Evolutionary conservation across 2,888 invertebrate species (phyloP).

Genomic region (Lithosia quadra): DNA sequence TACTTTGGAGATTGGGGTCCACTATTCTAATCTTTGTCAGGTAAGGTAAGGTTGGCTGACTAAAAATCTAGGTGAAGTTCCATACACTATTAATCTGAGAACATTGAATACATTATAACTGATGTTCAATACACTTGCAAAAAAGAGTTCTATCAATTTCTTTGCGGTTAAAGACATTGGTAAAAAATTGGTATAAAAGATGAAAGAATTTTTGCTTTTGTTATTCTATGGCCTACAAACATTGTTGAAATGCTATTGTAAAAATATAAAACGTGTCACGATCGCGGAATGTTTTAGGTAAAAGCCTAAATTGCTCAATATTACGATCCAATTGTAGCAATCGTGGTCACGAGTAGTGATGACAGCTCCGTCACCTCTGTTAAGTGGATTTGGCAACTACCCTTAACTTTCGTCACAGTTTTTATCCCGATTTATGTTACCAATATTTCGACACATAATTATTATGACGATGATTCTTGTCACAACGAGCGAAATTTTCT

Average conservation of each 20-base stretch:
- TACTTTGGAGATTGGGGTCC: no score
- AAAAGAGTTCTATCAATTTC: not conserved
- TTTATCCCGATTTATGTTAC: not conserved
- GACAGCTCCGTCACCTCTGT: not conserved
- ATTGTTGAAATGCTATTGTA: slow-evolving; percentile 4
- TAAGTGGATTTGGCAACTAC: not conserved
- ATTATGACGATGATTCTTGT: no score
- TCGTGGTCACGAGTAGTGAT: slow-evolving; percentile 3
- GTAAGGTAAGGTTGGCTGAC: no score
- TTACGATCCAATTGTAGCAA: not conserved
- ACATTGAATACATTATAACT: not conserved
- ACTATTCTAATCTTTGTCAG: no score
- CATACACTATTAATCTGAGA: no score
- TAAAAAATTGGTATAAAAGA: not conserved
- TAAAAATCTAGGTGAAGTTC: no score
- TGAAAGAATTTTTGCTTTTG: not conserved
- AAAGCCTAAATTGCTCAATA: slow-evolving; percentile 4
- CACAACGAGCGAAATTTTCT: no score
- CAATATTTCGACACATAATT: not conserved
- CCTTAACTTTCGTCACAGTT: not conserved
- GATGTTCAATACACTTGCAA: not conserved
- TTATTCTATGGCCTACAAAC: not conserved
- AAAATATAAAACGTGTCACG: slow-evolving; percentile 3
- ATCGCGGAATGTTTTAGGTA: slow-evolving; percentile 5
- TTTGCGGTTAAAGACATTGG: not conserved